Conservation (phyloP, 92 coral and sea anemone genomes). For the Diadumene lineata region DNA sequence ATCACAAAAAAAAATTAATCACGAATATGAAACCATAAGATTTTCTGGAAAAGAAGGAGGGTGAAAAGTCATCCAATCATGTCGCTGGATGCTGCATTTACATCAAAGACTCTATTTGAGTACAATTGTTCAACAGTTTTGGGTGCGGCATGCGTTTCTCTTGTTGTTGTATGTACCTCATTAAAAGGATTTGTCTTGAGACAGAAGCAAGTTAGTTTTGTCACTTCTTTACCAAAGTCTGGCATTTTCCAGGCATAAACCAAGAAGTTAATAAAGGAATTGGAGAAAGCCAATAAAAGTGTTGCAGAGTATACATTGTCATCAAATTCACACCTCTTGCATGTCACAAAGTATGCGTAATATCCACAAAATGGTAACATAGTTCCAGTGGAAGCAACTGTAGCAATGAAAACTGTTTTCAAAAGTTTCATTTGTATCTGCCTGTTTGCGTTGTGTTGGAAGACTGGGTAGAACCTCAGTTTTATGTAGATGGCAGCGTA, state of each 20-base stretch:
- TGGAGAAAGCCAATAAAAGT: background rate
- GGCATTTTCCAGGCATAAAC: slow-evolving; percentile 3
- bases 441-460: background rate
- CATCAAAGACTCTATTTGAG: no score
- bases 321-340: background rate
- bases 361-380: background rate
- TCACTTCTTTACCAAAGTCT: background rate
- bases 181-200: no score
- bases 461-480: background rate
- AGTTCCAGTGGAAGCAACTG: background rate
- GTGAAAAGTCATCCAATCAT: no score
- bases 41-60: no score
- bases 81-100: no score
- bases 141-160: no score
- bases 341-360: background rate
- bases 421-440: slow-evolving; percentile 10
- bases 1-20: no score
- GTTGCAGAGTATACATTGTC: background rate
- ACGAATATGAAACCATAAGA: no score
- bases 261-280: background rate
- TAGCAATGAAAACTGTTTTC: slow-evolving; percentile 1
- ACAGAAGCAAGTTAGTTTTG: background rate
- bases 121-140: no score
- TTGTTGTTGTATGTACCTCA: no score
- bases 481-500: background rate